A percentile compares a stretch with the other conserved stretches of the same genome.
Evolutionary conservation across 2,888 invertebrate genomes (phyloP).

Genomic region (Agrochola macilenta): DNA sequence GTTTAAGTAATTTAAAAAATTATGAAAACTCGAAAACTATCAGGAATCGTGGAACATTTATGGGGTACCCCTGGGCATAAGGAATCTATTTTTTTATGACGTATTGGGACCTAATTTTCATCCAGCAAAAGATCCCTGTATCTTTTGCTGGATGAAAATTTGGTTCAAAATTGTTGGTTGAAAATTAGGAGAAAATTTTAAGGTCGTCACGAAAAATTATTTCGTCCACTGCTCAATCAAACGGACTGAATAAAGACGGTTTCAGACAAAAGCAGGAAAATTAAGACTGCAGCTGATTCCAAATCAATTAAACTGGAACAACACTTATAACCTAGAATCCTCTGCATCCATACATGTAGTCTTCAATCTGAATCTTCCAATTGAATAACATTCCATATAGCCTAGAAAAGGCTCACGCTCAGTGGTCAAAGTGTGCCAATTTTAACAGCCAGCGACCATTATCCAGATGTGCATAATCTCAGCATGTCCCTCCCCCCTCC

Average conservation of each 20-base stretch:
- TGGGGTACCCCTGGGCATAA: too few relatives aligned
- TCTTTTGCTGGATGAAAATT: not conserved
- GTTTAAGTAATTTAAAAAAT: too few relatives aligned
- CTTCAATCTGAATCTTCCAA: conserved; percentile 24
- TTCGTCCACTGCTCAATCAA: not conserved
- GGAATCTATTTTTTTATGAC: too few relatives aligned
- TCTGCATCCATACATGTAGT: not conserved
- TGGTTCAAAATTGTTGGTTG: too few relatives aligned
- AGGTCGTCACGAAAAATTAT: not conserved
- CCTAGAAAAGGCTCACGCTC: conserved; percentile 42
- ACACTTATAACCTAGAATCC: conserved; percentile 14
- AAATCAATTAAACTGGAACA: conserved; percentile 20
- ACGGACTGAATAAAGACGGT: not conserved
- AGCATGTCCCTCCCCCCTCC: conserved; percentile 40
- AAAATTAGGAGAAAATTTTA: too few relatives aligned
- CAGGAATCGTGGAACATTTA: too few relatives aligned
- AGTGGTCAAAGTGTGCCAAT: conserved; percentile 67
- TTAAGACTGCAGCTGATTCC: not conserved
- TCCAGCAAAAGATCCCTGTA: too few relatives aligned
- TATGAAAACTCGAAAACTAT: too few relatives aligned
- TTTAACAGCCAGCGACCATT: conserved; percentile 66
- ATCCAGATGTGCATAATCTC: conserved; percentile 78
- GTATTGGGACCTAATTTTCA: too few relatives aligned
- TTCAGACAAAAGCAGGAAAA: not conserved
- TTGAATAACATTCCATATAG: conserved; percentile 44